Base-by-base conservation (phyloP, 2,113 vertebrate species). In the Aix galericulata region DNA sequence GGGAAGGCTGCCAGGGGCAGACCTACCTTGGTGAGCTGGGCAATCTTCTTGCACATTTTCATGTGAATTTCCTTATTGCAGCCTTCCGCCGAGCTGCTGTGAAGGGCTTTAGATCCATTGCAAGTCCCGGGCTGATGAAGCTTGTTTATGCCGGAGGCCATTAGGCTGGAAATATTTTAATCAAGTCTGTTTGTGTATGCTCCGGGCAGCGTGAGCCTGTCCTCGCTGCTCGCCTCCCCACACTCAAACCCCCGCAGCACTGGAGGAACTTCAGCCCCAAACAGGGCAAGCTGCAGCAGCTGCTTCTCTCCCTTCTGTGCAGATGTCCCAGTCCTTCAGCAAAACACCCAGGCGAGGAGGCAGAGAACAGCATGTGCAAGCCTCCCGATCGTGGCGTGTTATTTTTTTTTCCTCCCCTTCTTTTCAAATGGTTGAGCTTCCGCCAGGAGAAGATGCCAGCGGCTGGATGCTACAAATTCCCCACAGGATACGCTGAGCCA, bases 41-140 rank as follows among this genome's bases (percentile, higher is more conserved):
- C 99, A 56, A 99, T 99, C 98, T 99, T 99, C 98, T 99, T 99
- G 98, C 99, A 99, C 99, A 99, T 99, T 97, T 99, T 99, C 94
- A 98, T 46, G 97, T 99, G 99, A 98, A 99, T 98, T 91, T 99
- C 98, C 78, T 97, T 97, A 89, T 95, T 98, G 91, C 98, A 98
- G 86, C 98, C 98, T 91, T 98, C 98, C 53, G 98, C 97, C 71
- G 96, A 97, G 96, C 93, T 95, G 25, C 96, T 59, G 92, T 96
- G 97, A 93, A 98, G 97, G 58, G 98, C 97, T 98, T 98, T 98
- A 97, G 98, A 98, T 96, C 98, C 98, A 96, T 96, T 97, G 95
- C 97, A 97, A 86, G 97, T 97, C 88, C 98, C 95, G 25, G 97
- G 93, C 93, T 98, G 98, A 93, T 97, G 97, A 83, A 97, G 97